Evolutionary conservation across 1,140 invertebrate species (phyloP).

Genomic region (Drosophila triauraria): DNA sequence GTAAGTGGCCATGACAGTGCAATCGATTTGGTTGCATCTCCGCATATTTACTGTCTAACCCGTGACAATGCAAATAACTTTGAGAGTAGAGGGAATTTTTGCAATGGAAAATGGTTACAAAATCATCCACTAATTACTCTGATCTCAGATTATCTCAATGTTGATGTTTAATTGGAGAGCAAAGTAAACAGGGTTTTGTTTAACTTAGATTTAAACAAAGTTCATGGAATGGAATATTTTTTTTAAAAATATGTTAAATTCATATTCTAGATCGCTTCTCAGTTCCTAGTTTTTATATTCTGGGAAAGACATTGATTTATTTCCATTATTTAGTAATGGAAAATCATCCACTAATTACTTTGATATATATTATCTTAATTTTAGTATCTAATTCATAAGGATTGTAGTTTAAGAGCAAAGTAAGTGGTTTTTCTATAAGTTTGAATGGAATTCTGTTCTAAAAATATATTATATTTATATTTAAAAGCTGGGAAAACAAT

Average conservation of each 20-base stretch:
- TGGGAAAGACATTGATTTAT: no score
- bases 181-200: no score
- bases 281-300: no score
- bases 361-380: conserved; percentile 11
- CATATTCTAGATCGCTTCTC: no score
- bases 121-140: background rate
- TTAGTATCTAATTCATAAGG: conserved; percentile 8
- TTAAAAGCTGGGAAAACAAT: background rate
- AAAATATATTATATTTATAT: background rate
- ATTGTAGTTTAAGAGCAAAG: background rate
- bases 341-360: background rate
- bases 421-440: no score
- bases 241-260: background rate
- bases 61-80: conserved; percentile 32
- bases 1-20: conserved; percentile 36
- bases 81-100: background rate
- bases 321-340: background rate
- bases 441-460: background rate
- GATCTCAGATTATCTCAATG: conserved; percentile 11
- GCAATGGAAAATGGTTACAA: background rate
- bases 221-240: background rate
- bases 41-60: conserved; percentile 7
- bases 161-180: conserved; percentile 6
- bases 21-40: conserved; percentile 28
- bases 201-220: background rate